These are phyloP conservation scores for Octonoba sinensis DNA, from an alignment of 2,888 invertebrate genomes.

Conservation along the genomic window DNA sequence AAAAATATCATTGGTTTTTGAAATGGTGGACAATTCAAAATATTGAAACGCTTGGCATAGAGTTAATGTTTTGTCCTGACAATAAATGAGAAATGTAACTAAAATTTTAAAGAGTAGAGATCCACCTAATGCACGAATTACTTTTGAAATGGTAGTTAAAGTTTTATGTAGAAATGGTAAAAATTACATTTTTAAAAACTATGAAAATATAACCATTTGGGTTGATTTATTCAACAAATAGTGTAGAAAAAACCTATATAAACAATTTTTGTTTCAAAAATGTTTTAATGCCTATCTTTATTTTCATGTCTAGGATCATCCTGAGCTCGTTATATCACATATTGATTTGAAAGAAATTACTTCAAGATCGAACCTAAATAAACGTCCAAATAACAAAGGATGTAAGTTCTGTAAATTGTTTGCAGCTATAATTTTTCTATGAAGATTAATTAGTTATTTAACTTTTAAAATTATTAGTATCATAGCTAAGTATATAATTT, in stretches of 20 bases:
- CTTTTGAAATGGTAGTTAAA: background rate
- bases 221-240: background rate
- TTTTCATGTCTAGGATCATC: conserved; percentile 76
- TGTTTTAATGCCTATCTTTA: background rate
- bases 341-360: conserved; percentile 82
- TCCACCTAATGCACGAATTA: background rate
- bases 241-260: background rate
- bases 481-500: too few relatives aligned
- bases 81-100: background rate
- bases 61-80: background rate
- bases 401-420: conserved; percentile 32
- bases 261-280: too few relatives aligned
- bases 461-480: too few relatives aligned
- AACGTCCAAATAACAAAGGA: conserved; percentile 67
- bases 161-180: background rate
- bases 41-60: too few relatives aligned
- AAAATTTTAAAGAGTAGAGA: background rate
- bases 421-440: too few relatives aligned
- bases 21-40: too few relatives aligned
- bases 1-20: too few relatives aligned
- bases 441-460: too few relatives aligned
- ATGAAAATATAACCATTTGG: background rate
- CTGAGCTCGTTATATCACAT: conserved; percentile 82
- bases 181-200: background rate
- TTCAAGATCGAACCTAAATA: conserved; percentile 72